Conservation (phyloP, 2,113 vertebrate genomes). For the Colius striatus region DNA sequence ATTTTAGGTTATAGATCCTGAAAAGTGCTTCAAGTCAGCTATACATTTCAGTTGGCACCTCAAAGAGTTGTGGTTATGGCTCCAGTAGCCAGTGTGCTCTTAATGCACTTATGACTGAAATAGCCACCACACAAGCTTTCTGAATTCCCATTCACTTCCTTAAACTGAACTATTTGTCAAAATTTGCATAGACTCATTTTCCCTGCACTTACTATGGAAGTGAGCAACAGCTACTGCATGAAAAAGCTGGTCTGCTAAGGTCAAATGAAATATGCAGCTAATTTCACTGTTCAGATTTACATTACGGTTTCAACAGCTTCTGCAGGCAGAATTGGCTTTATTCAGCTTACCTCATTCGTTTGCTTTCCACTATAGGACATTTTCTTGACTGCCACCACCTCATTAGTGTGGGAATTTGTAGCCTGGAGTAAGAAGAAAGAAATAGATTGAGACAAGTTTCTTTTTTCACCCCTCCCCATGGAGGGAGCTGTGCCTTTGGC, state of each 20-base stretch:
- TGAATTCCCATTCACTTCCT: neutral
- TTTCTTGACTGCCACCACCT: conserved; percentile 99
- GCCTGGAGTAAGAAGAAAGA: conserved; percentile 77
- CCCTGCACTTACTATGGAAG: neutral
- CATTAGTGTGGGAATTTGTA: conserved; percentile 93
- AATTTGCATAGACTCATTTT: neutral
- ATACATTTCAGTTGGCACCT: neutral
- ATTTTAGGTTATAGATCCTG: neutral
- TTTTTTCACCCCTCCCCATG: neutral
- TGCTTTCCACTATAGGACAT: conserved; percentile 99
- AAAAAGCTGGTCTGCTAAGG: neutral
- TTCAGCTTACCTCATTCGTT: conserved; percentile 89
- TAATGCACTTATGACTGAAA: neutral
- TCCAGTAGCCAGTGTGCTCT: neutral
- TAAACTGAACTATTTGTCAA: neutral
- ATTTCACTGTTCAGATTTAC: neutral
- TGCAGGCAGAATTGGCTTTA: neutral
- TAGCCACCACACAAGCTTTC: neutral
- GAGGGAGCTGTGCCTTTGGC: neutral
- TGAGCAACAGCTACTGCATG: neutral
- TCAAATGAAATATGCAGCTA: neutral
- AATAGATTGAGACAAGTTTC: neutral
- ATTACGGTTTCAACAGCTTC: neutral
- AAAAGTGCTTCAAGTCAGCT: neutral
- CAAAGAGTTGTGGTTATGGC: neutral